Evolutionary conservation across 2,113 vertebrate genomes (phyloP).

Genomic region (Cairina moschata): DNA sequence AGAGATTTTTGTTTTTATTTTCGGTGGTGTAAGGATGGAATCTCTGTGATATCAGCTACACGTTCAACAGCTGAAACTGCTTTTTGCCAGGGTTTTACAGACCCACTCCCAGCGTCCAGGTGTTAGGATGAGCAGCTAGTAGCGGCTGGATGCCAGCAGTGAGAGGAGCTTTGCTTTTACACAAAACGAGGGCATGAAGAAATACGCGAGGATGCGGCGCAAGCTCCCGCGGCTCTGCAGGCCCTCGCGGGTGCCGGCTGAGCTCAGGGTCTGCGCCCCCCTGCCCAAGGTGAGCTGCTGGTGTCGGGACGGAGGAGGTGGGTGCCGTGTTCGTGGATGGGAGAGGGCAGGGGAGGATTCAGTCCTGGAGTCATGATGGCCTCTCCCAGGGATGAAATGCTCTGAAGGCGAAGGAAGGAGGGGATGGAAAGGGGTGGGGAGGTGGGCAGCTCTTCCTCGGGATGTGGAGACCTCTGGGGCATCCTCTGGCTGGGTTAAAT

Average conservation of each 20-base stretch:
- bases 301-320: neutral
- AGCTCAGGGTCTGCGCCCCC: neutral
- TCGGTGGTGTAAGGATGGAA: neutral
- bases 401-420: neutral
- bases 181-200: slow-evolving; percentile 35
- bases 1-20: slow-evolving; percentile 29
- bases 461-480: neutral
- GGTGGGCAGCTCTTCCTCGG: neutral
- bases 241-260: neutral
- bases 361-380: neutral
- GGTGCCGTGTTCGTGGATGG: neutral
- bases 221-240: slow-evolving; percentile 37
- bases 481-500: neutral
- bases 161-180: neutral
- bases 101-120: neutral
- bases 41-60: neutral
- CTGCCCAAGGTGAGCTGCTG: slow-evolving; percentile 52
- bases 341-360: neutral
- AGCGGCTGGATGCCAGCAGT: neutral
- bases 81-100: neutral
- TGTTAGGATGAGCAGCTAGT: neutral
- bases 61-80: neutral
- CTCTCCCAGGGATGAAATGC: rapidly evolving
- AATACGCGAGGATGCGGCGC: neutral
- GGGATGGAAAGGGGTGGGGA: neutral